Evolutionary conservation across 2,888 invertebrate genomes (phyloP), one percentile per base, ranked within the genome.

Genomic region (Drosophila fulvimacula): DNA sequence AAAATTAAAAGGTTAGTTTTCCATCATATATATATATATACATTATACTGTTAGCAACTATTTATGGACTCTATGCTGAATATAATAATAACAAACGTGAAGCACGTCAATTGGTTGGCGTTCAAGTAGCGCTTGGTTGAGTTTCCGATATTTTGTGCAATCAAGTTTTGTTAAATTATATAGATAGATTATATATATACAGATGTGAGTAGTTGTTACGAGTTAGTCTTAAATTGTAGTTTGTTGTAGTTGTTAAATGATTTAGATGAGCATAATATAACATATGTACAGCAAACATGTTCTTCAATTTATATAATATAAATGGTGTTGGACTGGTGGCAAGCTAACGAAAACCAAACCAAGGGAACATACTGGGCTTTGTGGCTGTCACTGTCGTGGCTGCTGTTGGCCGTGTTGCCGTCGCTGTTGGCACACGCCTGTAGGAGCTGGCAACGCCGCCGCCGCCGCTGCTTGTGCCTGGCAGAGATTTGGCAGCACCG

Each of bases 351-450:
- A 58, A 65, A 76, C 85, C 79, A 86, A 90, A 81, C 84, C 84
- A 79, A 71, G 60, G 82, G 82, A 87, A 91, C 92, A 88, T 92
- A 92, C 92, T 91, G 85, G 91, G 92, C 88, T 92, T 91, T 80
- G 91, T 73, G 79, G 89, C 82, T 78, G 91, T 76, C 76, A 72
- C 62, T 79, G 89, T 68, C 59, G 88, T 56, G 64, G 79, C 66
- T 65, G 89, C 67, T 73, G 48, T 48, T 32, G 89, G 58, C 70
- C 82, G 85, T 55, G 78, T 55, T 58, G 80, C 61, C 80, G 91
- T 66, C 74, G 88, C 76, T 72, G 90, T 75, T 76, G 87, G 66
- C 67, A 60, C 67, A 73, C 92, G 91, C 76, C 89, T 88, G 79
- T 87, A 91, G 55, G 90, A 79, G 70, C 88, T 79, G 42, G 76